phyloP scores from a whole-genome alignment of 2,888 invertebrate species.

The Therioaphis trifolii region DNA sequence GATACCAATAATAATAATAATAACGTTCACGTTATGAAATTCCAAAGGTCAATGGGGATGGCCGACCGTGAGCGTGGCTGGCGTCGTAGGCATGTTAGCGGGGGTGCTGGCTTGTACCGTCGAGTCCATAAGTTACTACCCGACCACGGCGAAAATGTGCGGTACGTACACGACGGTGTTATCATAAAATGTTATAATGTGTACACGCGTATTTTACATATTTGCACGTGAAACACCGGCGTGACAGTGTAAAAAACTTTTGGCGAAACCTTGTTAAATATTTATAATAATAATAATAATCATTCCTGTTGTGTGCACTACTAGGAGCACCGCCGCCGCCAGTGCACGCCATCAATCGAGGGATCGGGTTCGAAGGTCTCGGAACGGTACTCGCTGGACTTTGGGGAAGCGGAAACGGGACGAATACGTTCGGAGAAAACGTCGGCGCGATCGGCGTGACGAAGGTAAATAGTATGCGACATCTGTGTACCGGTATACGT shows the following conservation, averaged over 20 bases:
- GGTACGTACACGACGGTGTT: slow-evolving; percentile 70
- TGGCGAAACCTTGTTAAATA: too few relatives aligned
- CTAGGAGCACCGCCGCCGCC: slow-evolving; percentile 85
- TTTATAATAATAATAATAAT: too few relatives aligned
- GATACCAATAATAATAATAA: too few relatives aligned
- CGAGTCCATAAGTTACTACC: slow-evolving; percentile 89
- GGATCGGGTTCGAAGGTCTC: slow-evolving; percentile 85
- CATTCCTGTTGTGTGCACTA: not conserved
- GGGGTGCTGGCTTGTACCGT: slow-evolving; percentile 84
- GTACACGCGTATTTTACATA: too few relatives aligned
- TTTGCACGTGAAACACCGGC: too few relatives aligned
- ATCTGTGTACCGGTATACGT: not conserved
- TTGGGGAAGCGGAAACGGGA: slow-evolving; percentile 88
- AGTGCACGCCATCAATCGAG: slow-evolving; percentile 86
- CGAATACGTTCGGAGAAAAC: slow-evolving; percentile 90
- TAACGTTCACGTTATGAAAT: not conserved
- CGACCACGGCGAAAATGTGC: slow-evolving; percentile 87
- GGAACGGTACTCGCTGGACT: slow-evolving; percentile 86
- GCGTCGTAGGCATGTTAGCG: slow-evolving; percentile 81
- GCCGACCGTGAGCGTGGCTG: slow-evolving; percentile 78
- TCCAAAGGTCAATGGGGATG: slow-evolving; percentile 79
- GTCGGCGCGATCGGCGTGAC: slow-evolving; percentile 91
- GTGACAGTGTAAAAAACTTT: too few relatives aligned
- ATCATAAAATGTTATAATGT: not conserved
- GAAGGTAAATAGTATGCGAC: slow-evolving; percentile 71